Percentiles rank a stretch among this genome's conserved stretches.
These are phyloP conservation scores for Hirudinaria manillensis DNA, from an alignment of 2,888 invertebrate species.

Conservation along the genomic window DNA sequence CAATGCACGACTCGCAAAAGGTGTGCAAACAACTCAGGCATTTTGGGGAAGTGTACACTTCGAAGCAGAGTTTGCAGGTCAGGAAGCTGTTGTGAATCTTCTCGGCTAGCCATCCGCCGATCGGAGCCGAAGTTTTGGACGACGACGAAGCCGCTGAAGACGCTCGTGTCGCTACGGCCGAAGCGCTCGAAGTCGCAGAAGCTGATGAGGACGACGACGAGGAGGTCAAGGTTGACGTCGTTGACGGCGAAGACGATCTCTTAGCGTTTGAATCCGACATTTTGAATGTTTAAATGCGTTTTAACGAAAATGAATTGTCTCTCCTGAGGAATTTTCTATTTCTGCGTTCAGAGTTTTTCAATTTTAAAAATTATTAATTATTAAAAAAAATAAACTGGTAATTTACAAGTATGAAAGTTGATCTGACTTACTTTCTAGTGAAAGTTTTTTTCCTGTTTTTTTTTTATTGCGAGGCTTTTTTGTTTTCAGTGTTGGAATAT, in stretches of 20 bases:
- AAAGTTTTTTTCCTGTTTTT: too few species aligned
- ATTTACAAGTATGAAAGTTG: neutral
- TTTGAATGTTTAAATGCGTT: neutral
- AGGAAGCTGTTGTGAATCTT: constrained; percentile 55
- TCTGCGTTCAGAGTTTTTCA: neutral
- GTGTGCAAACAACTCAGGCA: constrained; percentile 54
- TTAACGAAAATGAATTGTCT: too few species aligned
- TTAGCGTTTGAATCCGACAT: neutral
- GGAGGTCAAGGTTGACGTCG: neutral
- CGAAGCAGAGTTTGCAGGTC: constrained; percentile 54
- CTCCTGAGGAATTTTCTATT: too few species aligned
- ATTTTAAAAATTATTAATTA: neutral
- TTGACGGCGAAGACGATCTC: constrained; percentile 5
- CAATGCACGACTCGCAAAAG: constrained; percentile 54
- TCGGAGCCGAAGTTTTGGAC: neutral
- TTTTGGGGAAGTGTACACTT: constrained; percentile 53
- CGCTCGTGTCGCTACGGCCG: neutral
- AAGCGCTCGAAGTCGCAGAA: neutral
- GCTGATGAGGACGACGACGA: constrained; percentile 5
- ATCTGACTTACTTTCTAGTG: neutral
- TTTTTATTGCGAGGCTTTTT: too few species aligned
- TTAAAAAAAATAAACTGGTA: neutral
- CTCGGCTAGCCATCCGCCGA: constrained; percentile 48
- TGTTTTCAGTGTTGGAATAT: too few species aligned
- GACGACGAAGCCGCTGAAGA: neutral